A percentile compares a stretch with the other conserved stretches of the same genome.
These are phyloP conservation scores for Aurelia coerulea DNA, from an alignment of 30 jellyfish, hydroid and myxozoan genomes.

Conservation along the genomic window DNA sequence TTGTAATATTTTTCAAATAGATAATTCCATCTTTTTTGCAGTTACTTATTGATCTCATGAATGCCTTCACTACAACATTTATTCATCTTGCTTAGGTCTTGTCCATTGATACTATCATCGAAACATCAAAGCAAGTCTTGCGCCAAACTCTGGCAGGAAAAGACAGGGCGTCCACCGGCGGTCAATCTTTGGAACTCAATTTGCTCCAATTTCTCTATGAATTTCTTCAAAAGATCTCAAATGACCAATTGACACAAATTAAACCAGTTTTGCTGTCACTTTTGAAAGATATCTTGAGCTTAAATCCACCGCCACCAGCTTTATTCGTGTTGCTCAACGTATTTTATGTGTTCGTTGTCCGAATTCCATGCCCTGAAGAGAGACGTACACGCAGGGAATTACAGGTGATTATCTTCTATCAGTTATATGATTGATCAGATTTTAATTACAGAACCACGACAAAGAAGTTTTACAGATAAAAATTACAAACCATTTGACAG, in stretches of 20 bases:
- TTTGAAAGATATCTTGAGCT: slow-evolving; percentile 76
- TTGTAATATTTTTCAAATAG: too few relatives aligned
- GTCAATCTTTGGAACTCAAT: slow-evolving; percentile 78
- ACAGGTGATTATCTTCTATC: slow-evolving; percentile 62
- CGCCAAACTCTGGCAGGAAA: slow-evolving; percentile 80
- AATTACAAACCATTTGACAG: too few relatives aligned
- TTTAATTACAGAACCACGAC: too few relatives aligned
- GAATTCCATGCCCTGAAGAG: slow-evolving; percentile 93
- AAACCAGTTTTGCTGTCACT: slow-evolving; percentile 67
- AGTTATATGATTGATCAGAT: too few relatives aligned
- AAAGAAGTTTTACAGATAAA: too few relatives aligned
- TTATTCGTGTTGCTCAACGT: slow-evolving; percentile 77
- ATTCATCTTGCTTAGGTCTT: slow-evolving; percentile 63
- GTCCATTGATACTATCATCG: slow-evolving; percentile 75
- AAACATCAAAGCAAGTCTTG: slow-evolving; percentile 73
- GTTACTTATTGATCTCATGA: too few relatives aligned
- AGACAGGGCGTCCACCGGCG: slow-evolving; percentile 57
- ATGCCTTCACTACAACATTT: too few relatives aligned
- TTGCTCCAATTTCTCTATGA: slow-evolving; percentile 85
- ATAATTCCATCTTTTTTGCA: too few relatives aligned
- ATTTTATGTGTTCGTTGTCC: slow-evolving; percentile 60
- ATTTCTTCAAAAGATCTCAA: slow-evolving; percentile 47
- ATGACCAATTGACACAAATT: slow-evolving; percentile 71
- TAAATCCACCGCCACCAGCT: slow-evolving; percentile 83
- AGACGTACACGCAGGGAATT: slow-evolving; percentile 89